Evolutionary conservation across 1,140 invertebrate species (phyloP).

Genomic region (Megathymus violae): DNA sequence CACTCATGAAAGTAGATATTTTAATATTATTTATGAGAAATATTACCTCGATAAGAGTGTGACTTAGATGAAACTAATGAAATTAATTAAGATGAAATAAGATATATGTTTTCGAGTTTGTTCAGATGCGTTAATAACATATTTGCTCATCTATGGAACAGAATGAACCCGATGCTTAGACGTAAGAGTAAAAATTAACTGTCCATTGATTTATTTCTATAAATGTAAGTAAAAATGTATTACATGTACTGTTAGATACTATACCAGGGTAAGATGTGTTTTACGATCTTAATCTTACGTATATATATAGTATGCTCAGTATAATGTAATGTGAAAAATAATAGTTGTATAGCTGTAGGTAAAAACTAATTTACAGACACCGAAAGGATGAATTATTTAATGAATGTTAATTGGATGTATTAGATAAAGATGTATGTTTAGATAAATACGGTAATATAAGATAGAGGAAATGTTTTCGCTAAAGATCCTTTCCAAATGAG

Average conservation of each 20-base stretch:
- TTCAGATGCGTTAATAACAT: not conserved
- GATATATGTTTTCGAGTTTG: not conserved
- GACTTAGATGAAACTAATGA: too few species aligned
- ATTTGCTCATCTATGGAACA: not conserved
- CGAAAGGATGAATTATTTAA: not conserved
- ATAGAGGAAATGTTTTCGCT: conserved; percentile 9
- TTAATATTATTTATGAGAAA: too few species aligned
- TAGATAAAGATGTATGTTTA: conserved; percentile 18
- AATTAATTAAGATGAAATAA: too few species aligned
- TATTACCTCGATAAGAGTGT: too few species aligned
- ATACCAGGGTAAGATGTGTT: conserved; percentile 27
- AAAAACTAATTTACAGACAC: conserved; percentile 13
- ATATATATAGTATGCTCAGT: conserved; percentile 8
- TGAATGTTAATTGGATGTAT: conserved; percentile 9
- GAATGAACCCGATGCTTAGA: not conserved
- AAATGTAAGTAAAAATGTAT: conserved; percentile 19
- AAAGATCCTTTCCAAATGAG: too few species aligned
- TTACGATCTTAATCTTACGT: conserved; percentile 20
- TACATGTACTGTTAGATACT: conserved; percentile 10
- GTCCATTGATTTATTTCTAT: conserved; percentile 15
- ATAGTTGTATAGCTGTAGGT: conserved; percentile 15
- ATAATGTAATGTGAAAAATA: too few species aligned
- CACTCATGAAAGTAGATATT: too few species aligned
- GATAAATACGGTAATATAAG: conserved; percentile 7
- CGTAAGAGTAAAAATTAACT: not conserved